Base-by-base conservation (phyloP, 1,140 invertebrate genomes). In the Trichogramma pretiosum region DNA sequence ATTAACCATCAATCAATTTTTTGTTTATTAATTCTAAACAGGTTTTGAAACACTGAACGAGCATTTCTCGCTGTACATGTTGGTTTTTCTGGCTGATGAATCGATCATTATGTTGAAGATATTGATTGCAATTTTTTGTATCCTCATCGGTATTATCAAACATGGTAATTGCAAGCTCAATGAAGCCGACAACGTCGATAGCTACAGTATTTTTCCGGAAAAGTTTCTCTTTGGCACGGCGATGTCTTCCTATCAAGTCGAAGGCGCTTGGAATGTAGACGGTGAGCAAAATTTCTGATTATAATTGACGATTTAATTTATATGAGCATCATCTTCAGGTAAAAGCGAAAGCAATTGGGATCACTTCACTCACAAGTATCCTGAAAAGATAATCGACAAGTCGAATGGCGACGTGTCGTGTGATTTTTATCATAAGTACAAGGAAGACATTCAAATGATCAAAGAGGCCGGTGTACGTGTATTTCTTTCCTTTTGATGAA, bases 261-360 rank as follows among this genome's bases (percentile, higher is more conserved):
- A 81, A 68, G 78, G 78, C 45, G 78, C 52, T 46, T 81, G 79
- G 79, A 77, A 80, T 60, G 68, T 56, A 54, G 72, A 70, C 60
- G 76, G 76, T 77, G 65, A 65, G 21, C 21, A 3, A 37, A 3
- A 13, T 14, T 9, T 19, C 5, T 37, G 13, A 3, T 17, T 17
- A 8, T 18, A 3, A 37, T 9, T 37, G 8, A 10, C 17, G 21
- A 37, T 7, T 28, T 28, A 18, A 8, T 10, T 5, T 24, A 40
- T 19, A 19, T 38, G n/a, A 9, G 9, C 5, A 7, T 16, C 7
- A 35, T 10, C 5, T 4, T 23, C 14, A 77, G 78, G 73, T 30
- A 78, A 78, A 67, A 64, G 69, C 11, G 73, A 75, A 57, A 77
- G 65, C 55, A 75, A 76, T 35, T 79, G 77, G 77, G 77, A 81